These are phyloP conservation scores for Semotilus atromaculatus DNA, from an alignment of 2,797 vertebrate species.

Conservation along the genomic window DNA sequence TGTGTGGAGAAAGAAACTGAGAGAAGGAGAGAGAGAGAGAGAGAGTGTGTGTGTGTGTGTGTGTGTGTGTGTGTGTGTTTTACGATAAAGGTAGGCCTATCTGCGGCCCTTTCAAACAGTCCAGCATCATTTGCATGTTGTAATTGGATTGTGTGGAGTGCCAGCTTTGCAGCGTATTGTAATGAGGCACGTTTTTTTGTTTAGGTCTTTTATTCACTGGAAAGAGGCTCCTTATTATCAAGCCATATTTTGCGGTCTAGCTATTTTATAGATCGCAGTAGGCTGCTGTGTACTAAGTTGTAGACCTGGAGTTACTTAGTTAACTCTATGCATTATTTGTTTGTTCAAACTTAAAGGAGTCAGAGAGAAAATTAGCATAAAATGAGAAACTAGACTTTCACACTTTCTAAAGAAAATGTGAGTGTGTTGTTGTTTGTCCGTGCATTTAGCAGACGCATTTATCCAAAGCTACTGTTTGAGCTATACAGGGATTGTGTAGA, in stretches of 20 bases:
- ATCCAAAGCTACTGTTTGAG: background rate
- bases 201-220: conserved; percentile 50
- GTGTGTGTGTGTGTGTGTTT: conserved; percentile 61
- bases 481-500: background rate
- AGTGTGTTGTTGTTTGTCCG: background rate
- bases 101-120: conserved; percentile 84
- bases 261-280: conserved; percentile 27
- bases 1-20: background rate
- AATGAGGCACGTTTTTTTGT: conserved; percentile 74
- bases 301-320: conserved; percentile 14
- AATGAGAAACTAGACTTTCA: background rate
- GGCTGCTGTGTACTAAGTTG: conserved; percentile 27
- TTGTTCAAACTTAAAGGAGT: conserved; percentile 7
- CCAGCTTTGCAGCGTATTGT: conserved; percentile 59
- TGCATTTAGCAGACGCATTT: background rate
- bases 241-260: conserved; percentile 24
- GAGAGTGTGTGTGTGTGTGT: background rate
- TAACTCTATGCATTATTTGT: conserved; percentile 3
- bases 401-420: conserved; percentile 1
- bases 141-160: conserved; percentile 79
- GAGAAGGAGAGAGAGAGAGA: too few relatives aligned
- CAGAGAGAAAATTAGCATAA: background rate
- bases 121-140: conserved; percentile 95
- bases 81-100: conserved; percentile 90
- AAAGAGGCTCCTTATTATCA: conserved; percentile 50